Evolutionary conservation across 2,797 vertebrate genomes (phyloP), one percentile per base, ranked within the genome.

Genomic region (Esox lucius): DNA sequence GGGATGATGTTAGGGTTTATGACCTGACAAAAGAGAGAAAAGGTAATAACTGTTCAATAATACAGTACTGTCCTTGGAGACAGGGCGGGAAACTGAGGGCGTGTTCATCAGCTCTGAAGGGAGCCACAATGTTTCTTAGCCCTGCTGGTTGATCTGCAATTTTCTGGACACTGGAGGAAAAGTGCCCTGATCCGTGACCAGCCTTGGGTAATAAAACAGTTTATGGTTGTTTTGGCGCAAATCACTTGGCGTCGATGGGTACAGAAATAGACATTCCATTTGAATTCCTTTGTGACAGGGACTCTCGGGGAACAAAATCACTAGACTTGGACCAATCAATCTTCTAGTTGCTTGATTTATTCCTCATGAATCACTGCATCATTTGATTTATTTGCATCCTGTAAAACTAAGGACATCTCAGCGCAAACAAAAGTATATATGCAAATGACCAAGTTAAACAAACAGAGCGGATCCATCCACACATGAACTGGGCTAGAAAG

Each of bases 401-500:
- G 56, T 56, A 19, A n/a, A 19, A 56, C 53, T 22, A 12, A 59
- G 24, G 56, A 59, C 8, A 4, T 59, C 22, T 24, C n/a, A n/a
- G 22, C 22, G 17, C 51, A 56, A 56, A 56, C 51, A 35, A 9
- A 56, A 19, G 19, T 56, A 56, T 19, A 19, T 56, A 56, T 5
- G n/a, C 51, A 56, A 8, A 56, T 56, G 56, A 24, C n/a, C 4
- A 22, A 59, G n/a, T 59, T 22, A 59, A 59, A 13, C 56, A 59
- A 59, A 59, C 56, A 59, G 22, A 4, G 56, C 8, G 11, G 56
- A 59, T 78, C 75, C 71, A 80, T 71, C 73, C 79, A 68, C 75
- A 81, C 42, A 88, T 88, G 91, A 92, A 90, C 90, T 86, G 73
- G 51, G 78, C 75, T 66, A 68, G 49, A 80, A 92, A 84, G 82